phyloP scores from a whole-genome alignment of 2,888 invertebrate species.

The Dasypogon diadema region DNA sequence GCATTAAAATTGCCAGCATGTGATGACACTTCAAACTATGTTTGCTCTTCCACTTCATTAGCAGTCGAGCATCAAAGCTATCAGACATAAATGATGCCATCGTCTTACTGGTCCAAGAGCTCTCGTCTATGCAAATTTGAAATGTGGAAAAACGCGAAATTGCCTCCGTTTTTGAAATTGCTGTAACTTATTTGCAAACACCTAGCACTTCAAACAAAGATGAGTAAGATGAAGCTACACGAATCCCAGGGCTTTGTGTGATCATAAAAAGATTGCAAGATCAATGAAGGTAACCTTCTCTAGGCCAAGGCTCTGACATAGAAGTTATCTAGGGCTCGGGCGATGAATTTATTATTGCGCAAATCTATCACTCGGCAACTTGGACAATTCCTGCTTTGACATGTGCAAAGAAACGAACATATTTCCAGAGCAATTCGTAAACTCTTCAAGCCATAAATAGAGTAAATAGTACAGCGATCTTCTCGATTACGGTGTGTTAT shows the following conservation, averaged over 20 bases:
- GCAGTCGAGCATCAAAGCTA: background rate
- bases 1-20: too few species aligned
- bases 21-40: too few species aligned
- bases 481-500: background rate
- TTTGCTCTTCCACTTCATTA: slow-evolving; percentile 8
- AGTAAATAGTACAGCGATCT: background rate
- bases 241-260: too few species aligned
- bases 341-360: slow-evolving; percentile 23
- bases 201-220: background rate
- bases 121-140: slow-evolving; percentile 31
- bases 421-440: background rate
- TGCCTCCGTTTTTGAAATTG: slow-evolving; percentile 28
- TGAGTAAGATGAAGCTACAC: too few species aligned
- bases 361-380: slow-evolving; percentile 5
- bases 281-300: slow-evolving; percentile 51
- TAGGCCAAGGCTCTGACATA: slow-evolving; percentile 51
- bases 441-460: background rate
- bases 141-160: slow-evolving; percentile 28
- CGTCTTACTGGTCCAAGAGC: background rate
- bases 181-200: slow-evolving; percentile 1
- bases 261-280: slow-evolving; percentile 49
- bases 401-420: background rate
- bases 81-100: slow-evolving; percentile 18
- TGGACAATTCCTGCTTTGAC: background rate
- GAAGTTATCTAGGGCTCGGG: slow-evolving; percentile 48